Evolutionary conservation across 2,888 invertebrate species (phyloP).

Genomic region (Odontothrips loti): DNA sequence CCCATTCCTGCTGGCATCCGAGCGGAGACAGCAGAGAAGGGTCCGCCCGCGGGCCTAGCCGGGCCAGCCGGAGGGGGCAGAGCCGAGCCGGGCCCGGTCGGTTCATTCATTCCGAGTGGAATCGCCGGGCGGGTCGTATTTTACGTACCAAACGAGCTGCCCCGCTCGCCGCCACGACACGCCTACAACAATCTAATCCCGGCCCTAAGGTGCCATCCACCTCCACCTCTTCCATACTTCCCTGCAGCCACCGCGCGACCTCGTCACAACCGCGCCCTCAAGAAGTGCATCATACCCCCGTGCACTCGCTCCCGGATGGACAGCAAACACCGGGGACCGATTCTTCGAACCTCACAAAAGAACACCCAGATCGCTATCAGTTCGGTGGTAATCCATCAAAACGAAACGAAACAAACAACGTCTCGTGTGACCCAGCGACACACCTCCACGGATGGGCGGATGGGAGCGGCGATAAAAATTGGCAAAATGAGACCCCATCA

Average conservation of each 20-base stretch:
- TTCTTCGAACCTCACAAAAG: background rate
- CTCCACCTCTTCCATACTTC: too few relatives aligned
- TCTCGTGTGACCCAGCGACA: background rate
- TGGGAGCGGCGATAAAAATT: background rate
- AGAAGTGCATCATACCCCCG: too few relatives aligned
- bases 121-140: background rate
- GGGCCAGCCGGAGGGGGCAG: background rate
- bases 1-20: background rate
- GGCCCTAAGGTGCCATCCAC: too few relatives aligned
- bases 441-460: background rate
- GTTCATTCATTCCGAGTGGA: slow-evolving; percentile 19
- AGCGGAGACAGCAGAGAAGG: too few relatives aligned
- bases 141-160: slow-evolving; percentile 18
- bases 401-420: background rate
- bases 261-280: too few relatives aligned
- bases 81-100: background rate
- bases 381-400: background rate
- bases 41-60: background rate
- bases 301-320: too few relatives aligned
- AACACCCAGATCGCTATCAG: background rate
- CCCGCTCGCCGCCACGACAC: background rate
- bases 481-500: background rate
- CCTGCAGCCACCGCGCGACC: too few relatives aligned
- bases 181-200: too few relatives aligned
- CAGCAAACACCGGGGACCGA: background rate